Base-by-base conservation (phyloP, 2,797 vertebrate genomes). In the Falco columbarius region DNA sequence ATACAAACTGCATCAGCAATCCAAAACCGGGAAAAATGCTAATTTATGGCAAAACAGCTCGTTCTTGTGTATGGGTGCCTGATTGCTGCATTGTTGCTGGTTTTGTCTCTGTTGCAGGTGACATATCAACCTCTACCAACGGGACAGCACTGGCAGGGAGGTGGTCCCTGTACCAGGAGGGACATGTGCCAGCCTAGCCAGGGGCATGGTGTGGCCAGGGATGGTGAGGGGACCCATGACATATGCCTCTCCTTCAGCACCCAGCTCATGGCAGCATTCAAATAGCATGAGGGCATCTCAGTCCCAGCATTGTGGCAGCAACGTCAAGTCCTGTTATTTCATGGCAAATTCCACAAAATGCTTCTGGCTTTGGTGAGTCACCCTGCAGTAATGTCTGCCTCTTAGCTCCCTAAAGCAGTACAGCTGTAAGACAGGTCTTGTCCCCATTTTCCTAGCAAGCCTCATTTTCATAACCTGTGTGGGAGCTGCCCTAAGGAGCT, bases 301-400 rank as follows among this genome's bases (percentile, higher is more conserved):
- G 62, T 9, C 62, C 62, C 8, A 0, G 67, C 46, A 2, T 8
- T 61, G 71, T 38, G 0, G 47, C 88, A 82, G 72, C 75, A 88
- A 15, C 2, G 0, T 24, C 92, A 47, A 6, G 54, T 76, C 42
- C 71, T 94, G 83, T 75, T 71, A 26, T 12, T 86, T 61, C 90
- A 36, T 6, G 7, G 75, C 38, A 19, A 49, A 70, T 63, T n/a
- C 90, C 20, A 19, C 0, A 0, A 34, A 68, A 23, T 0, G 10
- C 76, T 68, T 32, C 90, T 77, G 80, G 49, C 76, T 89, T 56
- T 65, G 90, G 90, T 92, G 91, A 92, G 83, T 86, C 91, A 77
- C 68, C 67, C 75, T 52, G 80, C 89, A 56, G 86, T 19, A 63
- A 71, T 5, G 12, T 14, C 44, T 3, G 3, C 13, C 6, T 20